Evolutionary conservation across 2,113 vertebrate genomes (phyloP).

Genomic region (Psilopogon haemacephalus): DNA sequence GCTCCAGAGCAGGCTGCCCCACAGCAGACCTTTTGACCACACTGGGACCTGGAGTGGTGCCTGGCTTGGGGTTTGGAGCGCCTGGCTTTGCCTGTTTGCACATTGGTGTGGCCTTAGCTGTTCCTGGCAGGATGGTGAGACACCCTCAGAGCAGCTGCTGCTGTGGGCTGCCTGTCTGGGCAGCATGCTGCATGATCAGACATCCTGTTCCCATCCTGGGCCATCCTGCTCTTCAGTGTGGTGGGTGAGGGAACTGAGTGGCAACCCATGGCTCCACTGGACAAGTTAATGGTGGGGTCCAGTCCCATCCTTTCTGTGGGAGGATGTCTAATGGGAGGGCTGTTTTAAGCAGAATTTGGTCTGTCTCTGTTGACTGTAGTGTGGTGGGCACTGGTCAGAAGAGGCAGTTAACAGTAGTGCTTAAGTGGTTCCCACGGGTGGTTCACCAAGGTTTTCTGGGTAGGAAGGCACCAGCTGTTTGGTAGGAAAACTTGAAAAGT

Average conservation of each 20-base stretch:
- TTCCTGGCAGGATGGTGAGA: not conserved
- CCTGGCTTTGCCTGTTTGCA: not conserved
- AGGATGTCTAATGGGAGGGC: not conserved
- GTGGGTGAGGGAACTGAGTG: not conserved
- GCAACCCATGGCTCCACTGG: not conserved
- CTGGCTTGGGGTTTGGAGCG: constrained; percentile 9
- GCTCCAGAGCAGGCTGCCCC: not conserved
- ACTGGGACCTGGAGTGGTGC: not conserved
- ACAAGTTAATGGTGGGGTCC: not conserved
- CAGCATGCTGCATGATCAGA: not conserved
- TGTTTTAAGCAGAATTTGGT: constrained; percentile 39
- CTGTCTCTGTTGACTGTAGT: not conserved
- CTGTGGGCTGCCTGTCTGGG: not conserved
- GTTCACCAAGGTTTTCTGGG: not conserved
- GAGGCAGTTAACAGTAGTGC: not conserved
- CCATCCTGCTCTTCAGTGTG: accelerated
- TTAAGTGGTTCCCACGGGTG: not conserved
- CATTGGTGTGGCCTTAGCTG: not conserved
- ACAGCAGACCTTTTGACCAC: not conserved
- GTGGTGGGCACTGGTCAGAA: not conserved
- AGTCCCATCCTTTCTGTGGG: not conserved
- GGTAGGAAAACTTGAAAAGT: not conserved
- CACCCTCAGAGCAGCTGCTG: not conserved
- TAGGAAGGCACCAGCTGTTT: not conserved
- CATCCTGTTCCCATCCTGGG: not conserved